phyloP scores from a whole-genome alignment of 2,888 invertebrate genomes.

The Dynastes tityus region DNA sequence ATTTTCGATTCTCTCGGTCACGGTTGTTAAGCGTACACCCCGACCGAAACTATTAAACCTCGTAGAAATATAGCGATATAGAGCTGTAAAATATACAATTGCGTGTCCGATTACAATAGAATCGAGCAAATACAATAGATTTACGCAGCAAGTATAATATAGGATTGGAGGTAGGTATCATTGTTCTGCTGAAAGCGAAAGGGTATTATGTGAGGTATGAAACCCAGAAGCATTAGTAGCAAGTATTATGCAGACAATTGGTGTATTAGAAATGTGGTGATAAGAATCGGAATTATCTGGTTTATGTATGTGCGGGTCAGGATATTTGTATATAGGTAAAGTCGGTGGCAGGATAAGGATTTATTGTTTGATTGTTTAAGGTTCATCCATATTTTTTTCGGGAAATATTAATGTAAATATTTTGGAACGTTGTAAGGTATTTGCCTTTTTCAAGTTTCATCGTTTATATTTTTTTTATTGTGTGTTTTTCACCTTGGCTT shows the following conservation, averaged over 20 bases:
- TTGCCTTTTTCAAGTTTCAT: no score
- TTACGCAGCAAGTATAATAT: neutral
- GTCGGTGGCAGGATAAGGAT: neutral
- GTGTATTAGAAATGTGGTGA: conserved; percentile 14
- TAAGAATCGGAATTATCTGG: conserved; percentile 12
- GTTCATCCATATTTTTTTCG: no score
- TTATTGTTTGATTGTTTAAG: no score
- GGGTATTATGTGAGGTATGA: neutral
- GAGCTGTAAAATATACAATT: conserved; percentile 12
- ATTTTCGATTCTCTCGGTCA: conserved; percentile 28
- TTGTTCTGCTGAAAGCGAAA: neutral
- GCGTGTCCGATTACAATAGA: conserved; percentile 8
- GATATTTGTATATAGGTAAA: neutral
- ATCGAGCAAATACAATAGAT: neutral
- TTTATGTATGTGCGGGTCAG: conserved; percentile 23
- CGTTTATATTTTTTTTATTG: no score
- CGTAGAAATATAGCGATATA: neutral
- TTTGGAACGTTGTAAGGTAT: no score
- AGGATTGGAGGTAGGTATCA: no score
- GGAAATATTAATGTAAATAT: no score
- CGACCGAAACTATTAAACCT: conserved; percentile 27
- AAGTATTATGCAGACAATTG: neutral
- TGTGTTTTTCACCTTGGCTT: no score
- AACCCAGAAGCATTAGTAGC: conserved; percentile 5
- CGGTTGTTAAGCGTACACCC: conserved; percentile 8